These are phyloP conservation scores for Heteronetta atricapilla DNA, from an alignment of 2,113 vertebrate genomes.

Conservation along the genomic window DNA sequence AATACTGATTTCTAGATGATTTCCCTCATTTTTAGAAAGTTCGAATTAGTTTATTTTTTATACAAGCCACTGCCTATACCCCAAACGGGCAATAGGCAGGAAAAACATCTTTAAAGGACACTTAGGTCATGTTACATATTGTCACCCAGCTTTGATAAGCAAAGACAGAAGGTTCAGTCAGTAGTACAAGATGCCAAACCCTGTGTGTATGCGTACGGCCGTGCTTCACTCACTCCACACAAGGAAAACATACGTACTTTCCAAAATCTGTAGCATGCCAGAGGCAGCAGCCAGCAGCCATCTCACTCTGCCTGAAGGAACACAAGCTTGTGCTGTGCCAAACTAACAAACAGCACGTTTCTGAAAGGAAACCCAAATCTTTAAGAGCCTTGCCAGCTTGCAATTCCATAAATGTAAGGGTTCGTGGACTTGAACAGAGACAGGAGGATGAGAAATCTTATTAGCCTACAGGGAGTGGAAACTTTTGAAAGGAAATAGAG, in stretches of 20 bases:
- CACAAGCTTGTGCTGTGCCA: rapidly evolving
- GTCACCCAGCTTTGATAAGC: not conserved
- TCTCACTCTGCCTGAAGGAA: not conserved
- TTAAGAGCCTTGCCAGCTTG: not conserved
- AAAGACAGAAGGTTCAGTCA: not conserved
- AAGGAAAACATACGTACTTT: not conserved
- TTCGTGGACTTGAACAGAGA: not conserved
- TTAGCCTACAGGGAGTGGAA: not conserved
- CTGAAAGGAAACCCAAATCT: not conserved
- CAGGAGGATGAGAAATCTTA: not conserved
- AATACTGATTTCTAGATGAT: not conserved
- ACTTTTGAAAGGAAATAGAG: not conserved
- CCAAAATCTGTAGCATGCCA: not conserved
- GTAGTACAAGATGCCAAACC: not conserved
- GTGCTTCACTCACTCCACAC: not conserved
- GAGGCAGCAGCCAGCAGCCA: not conserved
- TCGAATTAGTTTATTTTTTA: not conserved
- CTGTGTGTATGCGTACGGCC: not conserved
- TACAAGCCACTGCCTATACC: not conserved
- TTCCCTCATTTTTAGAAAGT: not conserved
- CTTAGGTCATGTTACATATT: not conserved
- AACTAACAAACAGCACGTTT: not conserved
- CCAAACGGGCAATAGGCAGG: not conserved
- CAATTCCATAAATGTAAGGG: not conserved
- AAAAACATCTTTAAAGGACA: not conserved